These are phyloP conservation scores for Bombylius major DNA, from an alignment of 2,888 invertebrate species.

Conservation along the genomic window DNA sequence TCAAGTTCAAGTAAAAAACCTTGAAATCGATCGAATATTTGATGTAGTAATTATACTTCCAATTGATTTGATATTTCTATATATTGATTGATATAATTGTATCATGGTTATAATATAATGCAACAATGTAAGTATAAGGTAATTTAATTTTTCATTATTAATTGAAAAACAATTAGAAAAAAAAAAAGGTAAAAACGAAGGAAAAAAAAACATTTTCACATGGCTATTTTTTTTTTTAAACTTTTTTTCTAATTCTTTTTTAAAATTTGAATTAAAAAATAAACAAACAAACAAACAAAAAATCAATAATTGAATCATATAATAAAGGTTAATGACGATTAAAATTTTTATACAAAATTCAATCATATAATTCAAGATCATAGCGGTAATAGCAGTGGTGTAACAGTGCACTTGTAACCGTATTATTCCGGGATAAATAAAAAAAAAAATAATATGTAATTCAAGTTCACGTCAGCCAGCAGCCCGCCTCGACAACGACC, in stretches of 20 bases:
- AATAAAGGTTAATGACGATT: background rate
- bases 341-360: background rate
- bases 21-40: background rate
- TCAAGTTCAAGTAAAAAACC: background rate
- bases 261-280: background rate
- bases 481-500: background rate
- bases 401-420: background rate
- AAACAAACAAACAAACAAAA: background rate
- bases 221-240: background rate
- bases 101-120: no score
- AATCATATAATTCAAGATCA: background rate
- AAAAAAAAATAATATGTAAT: background rate
- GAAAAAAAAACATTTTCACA: no score
- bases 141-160: no score
- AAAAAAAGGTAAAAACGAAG: no score
- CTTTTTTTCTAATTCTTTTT: background rate
- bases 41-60: background rate
- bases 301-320: background rate
- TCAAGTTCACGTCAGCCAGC: background rate
- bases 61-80: no score
- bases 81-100: no score
- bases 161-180: no score
- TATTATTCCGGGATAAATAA: no score
- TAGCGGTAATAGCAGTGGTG: background rate
- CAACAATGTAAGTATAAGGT: no score